phyloP scores from a whole-genome alignment of 2,797 vertebrate species.

The Lacerta viridis region DNA sequence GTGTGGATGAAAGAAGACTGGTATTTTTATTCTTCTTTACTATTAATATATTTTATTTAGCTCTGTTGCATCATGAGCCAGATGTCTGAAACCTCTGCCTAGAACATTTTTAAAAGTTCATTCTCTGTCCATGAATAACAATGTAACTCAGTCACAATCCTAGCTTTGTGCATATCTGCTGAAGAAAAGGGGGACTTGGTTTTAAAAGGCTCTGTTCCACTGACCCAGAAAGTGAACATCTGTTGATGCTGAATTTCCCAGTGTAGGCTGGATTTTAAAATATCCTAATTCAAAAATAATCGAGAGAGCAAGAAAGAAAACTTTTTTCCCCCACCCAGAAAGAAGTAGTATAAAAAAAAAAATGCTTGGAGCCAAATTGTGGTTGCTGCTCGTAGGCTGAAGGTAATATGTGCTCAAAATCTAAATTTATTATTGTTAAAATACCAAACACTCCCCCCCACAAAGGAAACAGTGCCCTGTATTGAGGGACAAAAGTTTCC shows the following conservation, averaged over 20 bases:
- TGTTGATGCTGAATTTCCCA: conserved; percentile 57
- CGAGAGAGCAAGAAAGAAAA: conserved; percentile 39
- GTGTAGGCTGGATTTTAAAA: conserved; percentile 49
- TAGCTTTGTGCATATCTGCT: conserved; percentile 49
- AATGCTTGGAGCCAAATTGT: not conserved
- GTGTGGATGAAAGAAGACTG: conserved; percentile 41
- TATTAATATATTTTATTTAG: conserved; percentile 56
- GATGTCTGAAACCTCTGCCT: conserved; percentile 59
- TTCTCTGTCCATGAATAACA: conserved; percentile 53
- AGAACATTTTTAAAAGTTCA: conserved; percentile 56
- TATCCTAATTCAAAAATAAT: conserved; percentile 53
- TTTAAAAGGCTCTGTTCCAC: conserved; percentile 56
- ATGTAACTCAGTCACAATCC: conserved; percentile 59
- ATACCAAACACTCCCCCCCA: not conserved
- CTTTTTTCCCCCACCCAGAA: not conserved
- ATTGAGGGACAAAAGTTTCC: not conserved
- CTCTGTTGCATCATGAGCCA: conserved; percentile 44
- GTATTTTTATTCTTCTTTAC: conserved; percentile 39
- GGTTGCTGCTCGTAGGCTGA: not conserved
- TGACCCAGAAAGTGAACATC: conserved; percentile 58
- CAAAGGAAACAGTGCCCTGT: not conserved
- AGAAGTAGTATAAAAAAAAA: not conserved
- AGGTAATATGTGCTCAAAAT: not conserved
- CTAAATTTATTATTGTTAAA: not conserved
- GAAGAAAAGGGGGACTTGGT: conserved; percentile 54